A percentile compares a stretch with the other conserved stretches of the same genome.
These are phyloP conservation scores for Prunella fulvescens DNA, from an alignment of 2,113 vertebrate species.

Conservation along the genomic window DNA sequence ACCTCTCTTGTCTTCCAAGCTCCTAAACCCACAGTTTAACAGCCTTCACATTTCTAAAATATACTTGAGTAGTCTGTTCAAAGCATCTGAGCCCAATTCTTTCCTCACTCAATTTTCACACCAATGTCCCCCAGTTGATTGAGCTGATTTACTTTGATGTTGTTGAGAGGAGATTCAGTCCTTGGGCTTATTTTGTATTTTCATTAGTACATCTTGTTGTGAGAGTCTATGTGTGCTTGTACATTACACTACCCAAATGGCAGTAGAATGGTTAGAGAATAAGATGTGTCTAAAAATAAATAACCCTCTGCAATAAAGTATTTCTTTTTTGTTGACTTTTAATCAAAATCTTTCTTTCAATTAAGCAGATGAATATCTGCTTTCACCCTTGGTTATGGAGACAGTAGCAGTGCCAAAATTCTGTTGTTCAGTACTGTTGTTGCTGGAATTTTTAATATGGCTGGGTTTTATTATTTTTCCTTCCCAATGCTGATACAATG, in stretches of 20 bases:
- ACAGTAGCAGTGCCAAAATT: background rate
- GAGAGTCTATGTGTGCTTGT: background rate
- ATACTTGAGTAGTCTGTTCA: background rate
- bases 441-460: slow-evolving; percentile 32
- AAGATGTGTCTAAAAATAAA: background rate
- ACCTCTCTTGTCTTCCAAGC: background rate
- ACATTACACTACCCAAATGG: background rate
- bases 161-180: background rate
- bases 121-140: background rate
- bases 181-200: slow-evolving; percentile 3
- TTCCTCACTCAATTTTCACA: background rate
- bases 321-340: background rate
- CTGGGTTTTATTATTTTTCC: slow-evolving; percentile 48
- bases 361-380: background rate
- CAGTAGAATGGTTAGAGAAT: background rate
- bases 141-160: background rate
- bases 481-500: background rate
- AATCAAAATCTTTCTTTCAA: background rate
- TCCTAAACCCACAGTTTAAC: background rate
- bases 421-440: background rate
- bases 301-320: background rate
- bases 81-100: background rate
- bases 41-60: background rate
- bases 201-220: background rate
- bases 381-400: background rate